Conservation (phyloP, 1,140 invertebrate genomes). For the Diorhabda elongata region DNA sequence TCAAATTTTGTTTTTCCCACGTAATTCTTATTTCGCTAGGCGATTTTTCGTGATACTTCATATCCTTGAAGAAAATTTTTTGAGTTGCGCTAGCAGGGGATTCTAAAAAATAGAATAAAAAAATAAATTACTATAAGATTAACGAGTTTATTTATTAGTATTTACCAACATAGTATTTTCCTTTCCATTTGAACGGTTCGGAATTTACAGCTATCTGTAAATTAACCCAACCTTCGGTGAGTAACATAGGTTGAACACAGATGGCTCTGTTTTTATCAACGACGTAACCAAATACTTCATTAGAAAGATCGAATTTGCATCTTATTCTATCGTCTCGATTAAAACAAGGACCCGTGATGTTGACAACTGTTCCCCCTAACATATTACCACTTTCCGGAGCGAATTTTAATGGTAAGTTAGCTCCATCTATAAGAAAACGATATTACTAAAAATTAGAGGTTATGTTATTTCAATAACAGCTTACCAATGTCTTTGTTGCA, state of each 20-base stretch:
- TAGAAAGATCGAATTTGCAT: constrained; percentile 74
- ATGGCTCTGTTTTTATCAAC: constrained; percentile 78
- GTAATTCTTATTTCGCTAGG: constrained; percentile 71
- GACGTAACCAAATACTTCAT: constrained; percentile 68
- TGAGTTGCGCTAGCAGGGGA: constrained; percentile 79
- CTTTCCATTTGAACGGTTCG: constrained; percentile 84
- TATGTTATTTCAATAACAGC: constrained; percentile 19
- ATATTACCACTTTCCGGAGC: constrained; percentile 93
- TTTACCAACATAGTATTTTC: constrained; percentile 86
- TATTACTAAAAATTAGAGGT: constrained; percentile 4
- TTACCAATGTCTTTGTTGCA: constrained; percentile 86
- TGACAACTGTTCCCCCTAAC: constrained; percentile 90
- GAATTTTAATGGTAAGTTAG: constrained; percentile 76
- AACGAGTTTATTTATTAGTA: constrained; percentile 15
- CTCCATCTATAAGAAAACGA: constrained; percentile 57
- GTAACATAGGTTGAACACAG: constrained; percentile 84
- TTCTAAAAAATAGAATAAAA: constrained; percentile 54
- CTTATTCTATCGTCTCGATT: constrained; percentile 64
- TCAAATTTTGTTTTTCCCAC: constrained; percentile 83
- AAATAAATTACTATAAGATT: neutral
- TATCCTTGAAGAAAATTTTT: constrained; percentile 75
- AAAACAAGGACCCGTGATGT: constrained; percentile 92
- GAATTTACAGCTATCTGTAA: constrained; percentile 83
- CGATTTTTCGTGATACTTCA: constrained; percentile 65
- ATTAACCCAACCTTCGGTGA: constrained; percentile 85